Evolutionary conservation across 2,888 invertebrate species (phyloP).

Genomic region (Antheraea assamensis): DNA sequence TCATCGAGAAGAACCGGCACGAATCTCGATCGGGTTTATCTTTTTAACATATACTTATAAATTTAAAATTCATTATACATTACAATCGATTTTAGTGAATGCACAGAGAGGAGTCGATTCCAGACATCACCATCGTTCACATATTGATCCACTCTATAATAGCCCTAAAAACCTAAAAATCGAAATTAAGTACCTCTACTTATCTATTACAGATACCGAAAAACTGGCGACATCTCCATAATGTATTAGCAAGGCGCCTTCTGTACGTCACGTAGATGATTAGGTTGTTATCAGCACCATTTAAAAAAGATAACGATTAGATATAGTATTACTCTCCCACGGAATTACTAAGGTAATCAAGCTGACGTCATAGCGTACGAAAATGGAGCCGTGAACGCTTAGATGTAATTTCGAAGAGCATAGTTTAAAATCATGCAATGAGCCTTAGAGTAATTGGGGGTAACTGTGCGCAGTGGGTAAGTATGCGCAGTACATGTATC

Average conservation of each 20-base stretch:
- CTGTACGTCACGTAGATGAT: not conserved
- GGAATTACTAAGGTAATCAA: not conserved
- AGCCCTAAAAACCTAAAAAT: not conserved
- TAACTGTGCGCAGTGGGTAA: no score
- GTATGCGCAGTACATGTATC: no score
- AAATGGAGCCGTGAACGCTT: not conserved
- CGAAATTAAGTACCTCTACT: not conserved
- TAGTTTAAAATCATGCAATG: not conserved
- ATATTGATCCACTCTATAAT: no score
- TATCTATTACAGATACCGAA: not conserved
- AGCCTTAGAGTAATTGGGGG: no score
- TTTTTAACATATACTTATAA: no score
- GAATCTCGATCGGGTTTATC: no score
- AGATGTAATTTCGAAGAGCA: not conserved
- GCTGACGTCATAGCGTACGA: not conserved
- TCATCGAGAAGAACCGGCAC: no score
- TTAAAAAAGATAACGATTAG: not conserved
- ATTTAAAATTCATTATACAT: no score
- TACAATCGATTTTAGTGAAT: no score
- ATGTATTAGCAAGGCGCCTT: not conserved
- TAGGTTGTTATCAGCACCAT: not conserved
- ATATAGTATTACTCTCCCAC: not conserved
- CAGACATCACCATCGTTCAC: no score
- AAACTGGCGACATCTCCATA: not conserved
- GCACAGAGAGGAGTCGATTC: no score